These are phyloP conservation scores for Trypoxylus dichotomus DNA, from an alignment of 1,140 invertebrate species.

Conservation along the genomic window DNA sequence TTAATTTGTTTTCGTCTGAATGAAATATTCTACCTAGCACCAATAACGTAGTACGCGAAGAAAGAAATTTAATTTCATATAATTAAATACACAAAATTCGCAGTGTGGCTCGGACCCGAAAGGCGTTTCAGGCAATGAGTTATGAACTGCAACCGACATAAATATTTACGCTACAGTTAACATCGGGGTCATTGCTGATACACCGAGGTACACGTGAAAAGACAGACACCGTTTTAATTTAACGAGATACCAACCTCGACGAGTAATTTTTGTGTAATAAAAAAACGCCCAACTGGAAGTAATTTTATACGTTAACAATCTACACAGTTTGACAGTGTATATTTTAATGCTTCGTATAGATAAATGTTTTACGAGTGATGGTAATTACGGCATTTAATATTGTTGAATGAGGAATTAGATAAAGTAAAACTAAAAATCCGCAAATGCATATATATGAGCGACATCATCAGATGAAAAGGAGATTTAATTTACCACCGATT, in stretches of 20 bases:
- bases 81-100: neutral
- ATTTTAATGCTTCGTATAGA: neutral
- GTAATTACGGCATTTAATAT: neutral
- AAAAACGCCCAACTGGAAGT: neutral
- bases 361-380: neutral
- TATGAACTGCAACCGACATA: constrained; percentile 10
- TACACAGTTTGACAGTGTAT: neutral
- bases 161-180: constrained; percentile 22
- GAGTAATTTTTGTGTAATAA: neutral
- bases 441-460: no score
- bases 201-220: neutral
- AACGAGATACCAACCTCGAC: neutral
- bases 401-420: no score
- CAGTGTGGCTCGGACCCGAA: neutral
- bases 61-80: no score
- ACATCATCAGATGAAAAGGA: no score
- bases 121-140: neutral
- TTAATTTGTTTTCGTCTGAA: no score
- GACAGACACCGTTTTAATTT: neutral
- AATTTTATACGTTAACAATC: constrained; percentile 10
- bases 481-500: no score
- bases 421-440: no score
- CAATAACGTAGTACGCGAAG: no score
- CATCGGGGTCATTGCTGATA: neutral
- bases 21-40: no score